Evolutionary conservation across 2,113 vertebrate genomes (phyloP).

Genomic region (Psophia crepitans): DNA sequence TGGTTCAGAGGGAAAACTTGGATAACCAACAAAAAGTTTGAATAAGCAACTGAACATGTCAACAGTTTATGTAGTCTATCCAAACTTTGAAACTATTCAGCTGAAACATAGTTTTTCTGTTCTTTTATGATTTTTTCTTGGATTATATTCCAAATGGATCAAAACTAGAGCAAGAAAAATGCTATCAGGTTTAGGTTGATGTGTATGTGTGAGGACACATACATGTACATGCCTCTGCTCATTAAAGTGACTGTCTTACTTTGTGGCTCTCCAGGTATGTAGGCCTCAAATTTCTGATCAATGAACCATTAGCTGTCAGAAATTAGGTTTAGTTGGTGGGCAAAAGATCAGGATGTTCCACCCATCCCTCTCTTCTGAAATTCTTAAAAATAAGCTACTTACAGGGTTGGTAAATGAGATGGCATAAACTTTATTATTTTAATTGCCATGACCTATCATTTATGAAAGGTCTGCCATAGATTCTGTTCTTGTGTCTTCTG

Average conservation of each 20-base stretch:
- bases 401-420: background rate
- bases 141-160: background rate
- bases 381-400: background rate
- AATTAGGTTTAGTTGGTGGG: background rate
- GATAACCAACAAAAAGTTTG: constrained; percentile 33
- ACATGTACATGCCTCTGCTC: background rate
- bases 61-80: background rate
- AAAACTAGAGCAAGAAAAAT: background rate
- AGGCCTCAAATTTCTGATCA: background rate
- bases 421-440: background rate
- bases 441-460: background rate
- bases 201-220: background rate
- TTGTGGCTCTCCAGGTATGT: background rate
- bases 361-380: background rate
- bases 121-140: background rate
- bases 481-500: background rate
- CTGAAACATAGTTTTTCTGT: background rate
- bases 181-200: background rate
- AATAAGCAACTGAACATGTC: background rate
- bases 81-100: background rate
- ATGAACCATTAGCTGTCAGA: background rate
- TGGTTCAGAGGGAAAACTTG: constrained; percentile 35
- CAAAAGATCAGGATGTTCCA: background rate
- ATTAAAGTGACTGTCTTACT: background rate
- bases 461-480: background rate